A percentile compares a stretch with the other conserved stretches of the same genome.
Conservation (phyloP, 2,888 invertebrate genomes). For the Lasiommata megera region DNA sequence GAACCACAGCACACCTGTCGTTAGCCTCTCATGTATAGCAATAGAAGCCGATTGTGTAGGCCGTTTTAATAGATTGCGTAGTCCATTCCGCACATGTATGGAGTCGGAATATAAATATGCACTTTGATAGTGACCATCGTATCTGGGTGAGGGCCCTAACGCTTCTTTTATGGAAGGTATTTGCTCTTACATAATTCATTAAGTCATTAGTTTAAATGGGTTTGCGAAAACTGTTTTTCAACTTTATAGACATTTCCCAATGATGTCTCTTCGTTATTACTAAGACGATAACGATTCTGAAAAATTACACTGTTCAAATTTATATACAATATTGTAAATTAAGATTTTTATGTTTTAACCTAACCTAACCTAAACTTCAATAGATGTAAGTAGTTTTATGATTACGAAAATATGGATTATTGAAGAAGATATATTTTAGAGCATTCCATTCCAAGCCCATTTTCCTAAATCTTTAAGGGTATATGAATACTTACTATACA, state of each 20-base stretch:
- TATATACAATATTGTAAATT: no score
- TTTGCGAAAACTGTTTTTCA: neutral
- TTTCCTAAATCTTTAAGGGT: no score
- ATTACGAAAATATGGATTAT: no score
- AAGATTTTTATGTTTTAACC: no score
- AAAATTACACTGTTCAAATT: no score
- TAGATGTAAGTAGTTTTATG: no score
- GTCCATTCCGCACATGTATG: neutral
- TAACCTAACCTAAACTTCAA: no score
- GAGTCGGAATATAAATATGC: slow-evolving; percentile 3
- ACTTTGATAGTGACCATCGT: neutral
- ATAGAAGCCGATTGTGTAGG: neutral
- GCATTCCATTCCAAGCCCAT: no score
- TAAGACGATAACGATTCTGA: no score
- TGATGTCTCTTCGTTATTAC: no score
- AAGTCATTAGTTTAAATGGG: neutral
- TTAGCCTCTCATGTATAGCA: slow-evolving; percentile 4
- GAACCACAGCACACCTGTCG: neutral
- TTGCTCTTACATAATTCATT: slow-evolving; percentile 6
- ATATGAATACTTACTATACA: no score
- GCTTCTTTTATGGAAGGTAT: neutral
- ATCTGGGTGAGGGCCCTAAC: slow-evolving; percentile 17
- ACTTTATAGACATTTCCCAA: neutral
- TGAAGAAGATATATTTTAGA: no score
- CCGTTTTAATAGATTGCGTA: slow-evolving; percentile 3